phyloP scores from a whole-genome alignment of 2,797 vertebrate genomes.

The Apogon hyalosoma region DNA sequence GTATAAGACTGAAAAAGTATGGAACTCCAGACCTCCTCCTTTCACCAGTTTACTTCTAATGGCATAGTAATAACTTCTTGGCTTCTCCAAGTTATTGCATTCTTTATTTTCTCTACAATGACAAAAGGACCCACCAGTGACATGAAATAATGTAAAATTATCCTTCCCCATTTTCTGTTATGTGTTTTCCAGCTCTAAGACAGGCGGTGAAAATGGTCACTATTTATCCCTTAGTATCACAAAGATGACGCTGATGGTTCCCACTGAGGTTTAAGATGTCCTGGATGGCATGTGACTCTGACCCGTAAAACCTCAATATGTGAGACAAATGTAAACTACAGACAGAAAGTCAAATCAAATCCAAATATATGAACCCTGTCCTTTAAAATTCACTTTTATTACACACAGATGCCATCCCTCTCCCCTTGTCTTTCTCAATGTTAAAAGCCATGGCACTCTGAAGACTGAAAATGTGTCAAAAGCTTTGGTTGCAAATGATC shows the following conservation, averaged over 20 bases:
- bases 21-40: conserved; percentile 38
- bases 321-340: not conserved
- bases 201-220: conserved; percentile 10
- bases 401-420: not conserved
- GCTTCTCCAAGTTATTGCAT: conserved; percentile 63
- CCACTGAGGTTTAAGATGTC: not conserved
- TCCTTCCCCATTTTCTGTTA: conserved; percentile 34
- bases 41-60: conserved; percentile 69
- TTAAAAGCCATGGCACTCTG: conserved; percentile 24
- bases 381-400: not conserved
- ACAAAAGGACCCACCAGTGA: conserved; percentile 37
- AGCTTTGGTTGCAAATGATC: conserved; percentile 54
- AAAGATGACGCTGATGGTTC: conserved; percentile 9
- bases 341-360: too few species aligned
- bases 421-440: conserved; percentile 18
- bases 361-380: not conserved
- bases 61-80: conserved; percentile 68
- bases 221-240: conserved; percentile 16
- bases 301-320: not conserved
- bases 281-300: conserved; percentile 9
- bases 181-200: conserved; percentile 37
- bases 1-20: conserved; percentile 59
- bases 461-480: conserved; percentile 45
- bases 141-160: conserved; percentile 34
- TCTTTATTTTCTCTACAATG: conserved; percentile 56